Base-by-base conservation (phyloP, 2,888 invertebrate genomes). In the Neoitamus cyanurus region DNA sequence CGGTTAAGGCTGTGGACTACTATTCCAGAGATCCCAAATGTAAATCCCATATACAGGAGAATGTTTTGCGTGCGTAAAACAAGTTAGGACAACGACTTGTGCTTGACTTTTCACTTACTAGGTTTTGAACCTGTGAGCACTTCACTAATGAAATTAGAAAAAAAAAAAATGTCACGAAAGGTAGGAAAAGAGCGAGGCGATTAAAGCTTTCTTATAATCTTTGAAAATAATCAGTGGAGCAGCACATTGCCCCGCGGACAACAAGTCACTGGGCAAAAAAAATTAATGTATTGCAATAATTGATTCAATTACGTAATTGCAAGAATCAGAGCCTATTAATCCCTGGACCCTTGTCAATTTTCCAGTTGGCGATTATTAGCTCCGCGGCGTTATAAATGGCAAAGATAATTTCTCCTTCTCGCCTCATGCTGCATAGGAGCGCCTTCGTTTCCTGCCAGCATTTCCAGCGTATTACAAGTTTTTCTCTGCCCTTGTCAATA, bases 281-380 rank as follows among this genome's bases (percentile, higher is more conserved):
- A 58, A 58, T 58, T 58, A 58, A 58, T 58, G 42, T 75, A 20
- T 37, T 75, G 75, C 75, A 75, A 75, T 75, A 15, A 37, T 75
- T 42, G n/a, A 28, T 75, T 75, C 42, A 75, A 34, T 25, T 75
- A 31, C 42, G 13, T 75, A 75, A 75, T 75, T 75, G 58, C 25
- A 58, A 58, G 58, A 58, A 58, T 25, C 58, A 58, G 58, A 58
- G 58, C 58, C 58, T 58, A 58, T 58, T 58, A 58, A 58, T 58
- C 58, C 20, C 58, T 58, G 9, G 58, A 58, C 58, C 58, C 58
- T 58, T 58, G 58, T 58, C 58, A 58, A 58, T 58, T 58, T 58
- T 58, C 58, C 58, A 58, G 58, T 58, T 58, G 58, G 58, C 58
- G 25, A 58, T 58, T 58, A 58, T 58, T 58, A 58, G 15, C 25